A percentile compares a stretch with the other conserved stretches of the same genome.
phyloP scores from a whole-genome alignment of 2,888 invertebrate genomes.

The Campoplex nolae region DNA sequence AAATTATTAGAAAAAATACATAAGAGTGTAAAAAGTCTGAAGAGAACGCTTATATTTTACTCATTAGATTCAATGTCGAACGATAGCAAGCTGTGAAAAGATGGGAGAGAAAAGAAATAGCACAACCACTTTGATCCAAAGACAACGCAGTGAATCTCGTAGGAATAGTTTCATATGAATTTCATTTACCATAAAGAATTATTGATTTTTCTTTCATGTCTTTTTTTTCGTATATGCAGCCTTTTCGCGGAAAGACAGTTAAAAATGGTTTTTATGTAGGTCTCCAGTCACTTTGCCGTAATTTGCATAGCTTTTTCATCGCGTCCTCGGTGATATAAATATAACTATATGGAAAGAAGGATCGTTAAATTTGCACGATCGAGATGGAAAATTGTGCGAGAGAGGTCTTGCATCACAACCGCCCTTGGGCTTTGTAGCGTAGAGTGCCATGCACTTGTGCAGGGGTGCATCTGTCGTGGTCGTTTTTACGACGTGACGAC shows the following conservation, averaged over 20 bases:
- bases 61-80: not conserved
- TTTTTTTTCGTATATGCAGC: not conserved
- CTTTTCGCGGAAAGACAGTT: constrained; percentile 17
- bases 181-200: not conserved
- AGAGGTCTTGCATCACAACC: constrained; percentile 25
- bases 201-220: not conserved
- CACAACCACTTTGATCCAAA: not conserved
- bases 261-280: constrained; percentile 14
- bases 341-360: not conserved
- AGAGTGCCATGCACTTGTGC: constrained; percentile 6
- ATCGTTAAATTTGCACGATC: constrained; percentile 57
- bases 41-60: too few species aligned
- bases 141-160: not conserved
- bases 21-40: not conserved
- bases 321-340: not conserved
- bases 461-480: constrained; percentile 52
- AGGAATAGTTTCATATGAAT: not conserved
- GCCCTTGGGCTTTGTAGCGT: constrained; percentile 28
- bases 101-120: not conserved
- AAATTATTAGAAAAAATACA: not conserved
- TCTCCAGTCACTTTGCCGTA: constrained; percentile 37
- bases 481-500: constrained; percentile 58
- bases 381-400: constrained; percentile 41
- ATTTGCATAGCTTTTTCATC: constrained; percentile 56
- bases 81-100: not conserved